Evolutionary conservation across 2,888 invertebrate genomes (phyloP), one percentile per base, ranked within the genome.

Genomic region (Phania funesta): DNA sequence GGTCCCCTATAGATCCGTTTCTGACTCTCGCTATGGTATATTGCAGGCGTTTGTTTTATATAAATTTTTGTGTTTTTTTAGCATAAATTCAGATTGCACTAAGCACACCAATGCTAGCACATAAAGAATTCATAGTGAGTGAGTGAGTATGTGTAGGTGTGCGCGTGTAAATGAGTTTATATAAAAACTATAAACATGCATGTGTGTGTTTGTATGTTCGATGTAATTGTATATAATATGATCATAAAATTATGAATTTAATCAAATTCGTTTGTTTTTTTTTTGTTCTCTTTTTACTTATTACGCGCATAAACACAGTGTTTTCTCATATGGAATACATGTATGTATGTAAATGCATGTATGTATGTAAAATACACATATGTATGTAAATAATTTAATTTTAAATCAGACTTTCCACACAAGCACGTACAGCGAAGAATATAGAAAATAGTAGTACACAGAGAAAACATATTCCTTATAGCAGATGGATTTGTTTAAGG

Each of bases 181-280:
- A 32, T 41, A 22, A 52, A 60, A 44, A 44, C 41, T 1, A 16
- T 13, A 41, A 41, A 16, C 41, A 41, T 41, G 16, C n/a, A 16
- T 18, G 1, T 6, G 6, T 3, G 16, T 41, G 16, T 41, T 6
- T 41, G 3, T 6, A 3, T 44, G 24, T 58, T 9, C n/a, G 18
- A 11, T 22, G 2, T 48, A 29, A n/a, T n/a, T 58, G 20, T 18
- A 32, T 48, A 13, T 56, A 74, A 29, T 73, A 20, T 35, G 58
- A 56, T 38, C 70, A 62, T 70, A 48, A 77, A 77, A 77, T 77
- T 77, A 77, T 70, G 54, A 70, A 64, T 70, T 77, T 56, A 77
- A 77, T 77, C 70, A 77, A 77, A 70, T 77, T 54, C 8, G 2
- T 62, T 62, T 9, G 22, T 16, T 65, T 22, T 62, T 26, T 35